phyloP scores from a whole-genome alignment of 2,113 vertebrate genomes.

The Lota lota region DNA sequence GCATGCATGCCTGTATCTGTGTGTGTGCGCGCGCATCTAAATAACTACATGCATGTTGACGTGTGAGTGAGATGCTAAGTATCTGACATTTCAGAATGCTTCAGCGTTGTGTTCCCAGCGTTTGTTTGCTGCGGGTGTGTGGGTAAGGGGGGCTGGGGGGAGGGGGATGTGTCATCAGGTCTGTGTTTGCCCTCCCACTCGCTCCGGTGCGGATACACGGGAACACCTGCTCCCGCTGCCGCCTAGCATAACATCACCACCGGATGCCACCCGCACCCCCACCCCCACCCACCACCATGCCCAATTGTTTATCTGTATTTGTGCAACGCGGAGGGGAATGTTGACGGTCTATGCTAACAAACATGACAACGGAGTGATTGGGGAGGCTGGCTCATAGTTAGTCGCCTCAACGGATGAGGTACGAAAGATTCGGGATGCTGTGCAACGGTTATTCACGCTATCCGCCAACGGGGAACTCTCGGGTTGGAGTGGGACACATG shows the following conservation, averaged over 20 bases:
- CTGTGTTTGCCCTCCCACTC: slow-evolving; percentile 53
- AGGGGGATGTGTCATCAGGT: slow-evolving; percentile 46
- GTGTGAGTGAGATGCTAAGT: slow-evolving; percentile 20
- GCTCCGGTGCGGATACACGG: slow-evolving; percentile 40
- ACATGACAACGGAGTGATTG: too few species aligned
- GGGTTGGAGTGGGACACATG: too few species aligned
- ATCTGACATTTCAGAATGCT: slow-evolving; percentile 3
- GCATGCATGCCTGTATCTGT: background rate
- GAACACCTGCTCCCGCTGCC: slow-evolving; percentile 41
- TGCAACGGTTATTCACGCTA: too few species aligned
- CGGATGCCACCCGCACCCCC: slow-evolving; percentile 14
- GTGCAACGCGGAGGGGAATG: slow-evolving; percentile 20
- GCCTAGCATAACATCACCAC: slow-evolving; percentile 37
- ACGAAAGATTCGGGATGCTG: too few species aligned
- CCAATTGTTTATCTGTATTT: slow-evolving; percentile 58
- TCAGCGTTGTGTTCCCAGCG: background rate
- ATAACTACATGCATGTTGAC: slow-evolving; percentile 14
- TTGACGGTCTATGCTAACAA: too few species aligned
- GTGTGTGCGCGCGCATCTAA: background rate
- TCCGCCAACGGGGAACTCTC: too few species aligned
- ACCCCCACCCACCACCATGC: background rate
- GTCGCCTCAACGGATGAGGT: too few species aligned
- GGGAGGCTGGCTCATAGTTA: too few species aligned
- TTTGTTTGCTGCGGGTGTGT: slow-evolving; percentile 40
- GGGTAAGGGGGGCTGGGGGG: background rate